Evolutionary conservation across 2,797 vertebrate genomes (phyloP).

Genomic region (Rhinophrynus dorsalis): DNA sequence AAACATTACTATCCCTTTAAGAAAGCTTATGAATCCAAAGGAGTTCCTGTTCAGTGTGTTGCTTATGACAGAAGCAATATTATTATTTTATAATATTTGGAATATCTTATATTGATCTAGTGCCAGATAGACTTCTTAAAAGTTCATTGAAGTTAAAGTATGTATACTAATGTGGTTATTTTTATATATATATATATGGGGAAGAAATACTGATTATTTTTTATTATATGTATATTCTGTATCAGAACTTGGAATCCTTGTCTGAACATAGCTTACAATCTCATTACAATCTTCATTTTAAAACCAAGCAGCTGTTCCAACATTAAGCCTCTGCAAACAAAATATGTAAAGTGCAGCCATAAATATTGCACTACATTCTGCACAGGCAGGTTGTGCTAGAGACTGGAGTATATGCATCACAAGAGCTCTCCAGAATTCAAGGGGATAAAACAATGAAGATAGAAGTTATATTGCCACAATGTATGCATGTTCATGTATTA

Average conservation of each 20-base stretch:
- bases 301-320: conserved; percentile 45
- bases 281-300: conserved; percentile 49
- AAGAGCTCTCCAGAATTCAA: too few species aligned
- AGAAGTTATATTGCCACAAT: conserved; percentile 33
- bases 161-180: conserved; percentile 24
- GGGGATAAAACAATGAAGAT: conserved; percentile 24
- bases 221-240: conserved; percentile 6
- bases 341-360: conserved; percentile 39
- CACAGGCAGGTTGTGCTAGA: conserved; percentile 22
- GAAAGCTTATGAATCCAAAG: too few species aligned
- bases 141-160: too few species aligned
- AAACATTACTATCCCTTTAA: too few species aligned
- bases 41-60: too few species aligned
- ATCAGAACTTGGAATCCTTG: conserved; percentile 37
- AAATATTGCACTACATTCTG: conserved; percentile 40
- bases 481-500: conserved; percentile 17
- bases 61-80: conserved; percentile 29
- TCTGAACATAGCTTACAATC: conserved; percentile 48
- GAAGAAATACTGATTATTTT: conserved; percentile 26
- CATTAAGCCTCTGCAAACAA: conserved; percentile 41
- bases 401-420: conserved; percentile 25
- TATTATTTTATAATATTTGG: conserved; percentile 37
- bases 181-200: too few species aligned
- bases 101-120: conserved; percentile 35
- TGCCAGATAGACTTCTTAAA: conserved; percentile 30